Evolutionary conservation across 1,140 invertebrate species (phyloP), one percentile per base, ranked within the genome.

Genomic region (Lanistes nyassanus): DNA sequence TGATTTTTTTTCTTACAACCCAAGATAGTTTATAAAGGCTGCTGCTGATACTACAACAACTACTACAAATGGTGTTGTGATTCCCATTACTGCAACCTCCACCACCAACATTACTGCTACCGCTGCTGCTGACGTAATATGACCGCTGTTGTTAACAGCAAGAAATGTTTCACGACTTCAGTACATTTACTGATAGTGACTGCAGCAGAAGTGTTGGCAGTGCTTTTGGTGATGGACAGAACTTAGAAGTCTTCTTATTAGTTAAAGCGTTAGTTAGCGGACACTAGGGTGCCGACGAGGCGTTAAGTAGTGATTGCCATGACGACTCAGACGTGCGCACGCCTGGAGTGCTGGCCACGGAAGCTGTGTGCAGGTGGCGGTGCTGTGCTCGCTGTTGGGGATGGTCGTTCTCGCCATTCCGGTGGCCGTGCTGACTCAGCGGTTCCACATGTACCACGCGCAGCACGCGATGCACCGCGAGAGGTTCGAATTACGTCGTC

Each of bases 391-490:
- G 5, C 86, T 97, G 29, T 94, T 94, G 29, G 95, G 96, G 36
- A 94, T 97, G 58, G 90, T 97, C 1, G 95, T 95, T 29, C 96
- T 97, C 79, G 94, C 95, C 0, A 91, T 97, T 56, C 95, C 95
- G 0, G 95, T 98, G 58, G 96, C 95, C 6, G 94, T 97, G 79
- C 96, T 97, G 76, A 95, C 96, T 71, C 94, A 93, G 76, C 97
- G 96, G 87, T 97, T 97, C 91, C 79, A 79, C 36, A 73, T 81
- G 53, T 81, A 79, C 56, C 78, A 83, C 51, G 34, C 68, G 9
- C 68, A 76, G 64, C 80, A 83, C 64, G 80, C 6, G 36, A 60
- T 72, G 16, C 31, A 21, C 26, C 0, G 39, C 9, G 70, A 72
- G 37, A 21, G 60, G 60, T 34, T 39, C 29, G 58, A 56, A 36